Conservation (phyloP, 2,888 invertebrate species). For the Tetragonisca angustula region DNA sequence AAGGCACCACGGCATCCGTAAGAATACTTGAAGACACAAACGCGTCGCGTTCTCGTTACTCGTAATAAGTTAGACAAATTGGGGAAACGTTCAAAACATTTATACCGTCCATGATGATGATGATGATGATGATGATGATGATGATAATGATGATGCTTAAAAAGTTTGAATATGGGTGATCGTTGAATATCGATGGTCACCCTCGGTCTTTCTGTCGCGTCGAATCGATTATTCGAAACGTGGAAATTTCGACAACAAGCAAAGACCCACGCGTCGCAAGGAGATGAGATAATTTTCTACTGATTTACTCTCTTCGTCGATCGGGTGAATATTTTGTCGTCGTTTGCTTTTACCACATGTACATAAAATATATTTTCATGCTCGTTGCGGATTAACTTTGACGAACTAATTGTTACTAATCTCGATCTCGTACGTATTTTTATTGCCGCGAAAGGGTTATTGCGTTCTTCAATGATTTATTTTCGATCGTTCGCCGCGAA, state of each 20-base stretch:
- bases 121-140: slow-evolving; percentile 54
- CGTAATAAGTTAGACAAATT: slow-evolving; percentile 55
- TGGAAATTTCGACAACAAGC: slow-evolving; percentile 7
- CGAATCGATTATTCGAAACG: not conserved
- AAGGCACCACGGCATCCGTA: slow-evolving; percentile 47
- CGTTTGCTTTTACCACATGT: slow-evolving; percentile 25
- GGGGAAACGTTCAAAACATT: slow-evolving; percentile 64
- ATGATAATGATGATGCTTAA: slow-evolving; percentile 54
- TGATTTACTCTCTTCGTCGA: slow-evolving; percentile 19
- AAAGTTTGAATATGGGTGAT: slow-evolving; percentile 54
- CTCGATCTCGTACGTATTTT: not conserved
- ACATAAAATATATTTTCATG: slow-evolving; percentile 32
- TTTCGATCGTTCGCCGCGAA: not conserved
- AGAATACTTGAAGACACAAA: slow-evolving; percentile 66
- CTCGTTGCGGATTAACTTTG: slow-evolving; percentile 3
- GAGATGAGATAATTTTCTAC: slow-evolving; percentile 7
- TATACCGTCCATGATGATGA: slow-evolving; percentile 68
- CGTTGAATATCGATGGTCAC: slow-evolving; percentile 18
- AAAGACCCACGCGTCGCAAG: not conserved
- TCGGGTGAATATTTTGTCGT: slow-evolving; percentile 17
- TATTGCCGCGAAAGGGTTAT: not conserved
- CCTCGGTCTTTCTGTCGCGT: slow-evolving; percentile 7
- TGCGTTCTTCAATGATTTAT: not conserved
- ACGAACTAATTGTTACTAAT: slow-evolving; percentile 4
- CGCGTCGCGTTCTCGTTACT: slow-evolving; percentile 41